Percentiles rank a stretch among this genome's conserved stretches.
Conservation (phyloP, 2,113 vertebrate species). For the Paracanthobrama guichenoti region DNA sequence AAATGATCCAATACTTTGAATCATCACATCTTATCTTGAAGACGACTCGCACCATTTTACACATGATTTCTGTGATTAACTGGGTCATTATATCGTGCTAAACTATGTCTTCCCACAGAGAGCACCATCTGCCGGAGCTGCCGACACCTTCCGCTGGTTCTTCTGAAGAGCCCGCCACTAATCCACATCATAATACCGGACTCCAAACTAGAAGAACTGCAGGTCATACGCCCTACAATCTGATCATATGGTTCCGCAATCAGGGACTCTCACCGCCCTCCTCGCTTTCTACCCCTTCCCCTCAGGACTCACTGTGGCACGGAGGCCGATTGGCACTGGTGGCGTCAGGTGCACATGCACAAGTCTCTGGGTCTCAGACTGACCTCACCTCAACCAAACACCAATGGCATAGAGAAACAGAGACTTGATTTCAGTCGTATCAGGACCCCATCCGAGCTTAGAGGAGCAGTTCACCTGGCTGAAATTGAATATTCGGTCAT, state of each 20-base stretch:
- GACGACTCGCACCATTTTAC: slow-evolving; percentile 1
- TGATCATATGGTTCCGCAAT: background rate
- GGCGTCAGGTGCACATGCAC: background rate
- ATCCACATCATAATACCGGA: background rate
- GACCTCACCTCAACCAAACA: slow-evolving; percentile 31
- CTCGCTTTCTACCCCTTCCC: slow-evolving; percentile 20
- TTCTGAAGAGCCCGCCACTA: slow-evolving; percentile 42
- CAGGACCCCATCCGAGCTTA: background rate
- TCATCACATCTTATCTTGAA: background rate
- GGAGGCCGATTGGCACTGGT: background rate
- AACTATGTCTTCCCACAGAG: slow-evolving; percentile 78
- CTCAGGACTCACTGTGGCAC: slow-evolving; percentile 39
- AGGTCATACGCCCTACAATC: slow-evolving; percentile 14
- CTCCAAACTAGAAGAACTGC: background rate
- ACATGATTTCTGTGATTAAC: slow-evolving; percentile 50
- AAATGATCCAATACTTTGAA: background rate
- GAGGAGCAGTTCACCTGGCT: background rate
- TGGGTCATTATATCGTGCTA: slow-evolving; percentile 63
- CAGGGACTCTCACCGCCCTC: slow-evolving; percentile 9
- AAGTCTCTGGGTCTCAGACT: background rate
- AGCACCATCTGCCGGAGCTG: slow-evolving; percentile 82
- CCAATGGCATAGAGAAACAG: slow-evolving; percentile 1
- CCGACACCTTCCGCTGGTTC: slow-evolving; percentile 79
- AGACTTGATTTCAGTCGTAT: slow-evolving; percentile 22
- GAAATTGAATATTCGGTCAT: background rate